Percentiles rank a stretch among this genome's conserved stretches.
These are phyloP conservation scores for Diadema setosum DNA, from an alignment of 35 echinoderm and acorn worm species.

Conservation along the genomic window DNA sequence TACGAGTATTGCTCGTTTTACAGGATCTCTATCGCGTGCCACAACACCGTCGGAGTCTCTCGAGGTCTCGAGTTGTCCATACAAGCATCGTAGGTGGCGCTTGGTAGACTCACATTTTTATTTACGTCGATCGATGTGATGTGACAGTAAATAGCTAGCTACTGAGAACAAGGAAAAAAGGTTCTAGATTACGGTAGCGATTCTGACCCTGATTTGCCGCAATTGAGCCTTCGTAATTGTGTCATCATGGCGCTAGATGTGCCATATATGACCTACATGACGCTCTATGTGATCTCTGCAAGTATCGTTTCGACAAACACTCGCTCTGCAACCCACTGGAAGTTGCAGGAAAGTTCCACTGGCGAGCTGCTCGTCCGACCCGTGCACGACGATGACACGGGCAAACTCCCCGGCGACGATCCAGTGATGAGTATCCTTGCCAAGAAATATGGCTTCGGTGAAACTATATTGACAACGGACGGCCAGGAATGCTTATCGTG, in stretches of 20 bases:
- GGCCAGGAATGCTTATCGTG: constrained; percentile 70
- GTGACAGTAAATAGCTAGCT: no score
- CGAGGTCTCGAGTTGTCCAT: no score
- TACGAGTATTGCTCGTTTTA: no score
- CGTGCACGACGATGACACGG: constrained; percentile 59
- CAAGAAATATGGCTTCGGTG: constrained; percentile 73
- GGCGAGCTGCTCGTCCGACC: constrained; percentile 67
- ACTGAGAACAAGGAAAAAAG: no score
- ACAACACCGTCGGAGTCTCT: no score
- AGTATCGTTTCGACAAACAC: constrained; percentile 61
- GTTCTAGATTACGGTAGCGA: no score
- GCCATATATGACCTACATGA: constrained; percentile 71
- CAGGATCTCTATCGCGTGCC: no score
- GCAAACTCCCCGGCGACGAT: constrained; percentile 75
- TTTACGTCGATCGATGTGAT: no score
- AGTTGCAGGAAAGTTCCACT: constrained; percentile 68
- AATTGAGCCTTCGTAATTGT: no score
- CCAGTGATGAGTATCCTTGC: constrained; percentile 80
- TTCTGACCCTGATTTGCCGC: no score
- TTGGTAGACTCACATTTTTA: no score
- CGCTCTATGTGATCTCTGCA: constrained; percentile 62
- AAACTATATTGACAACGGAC: background rate
- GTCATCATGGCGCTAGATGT: constrained; percentile 54
- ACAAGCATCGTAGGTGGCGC: no score
- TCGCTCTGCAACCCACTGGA: constrained; percentile 89